phyloP scores from a whole-genome alignment of 2,113 vertebrate species.

The Mixornis gularis region DNA sequence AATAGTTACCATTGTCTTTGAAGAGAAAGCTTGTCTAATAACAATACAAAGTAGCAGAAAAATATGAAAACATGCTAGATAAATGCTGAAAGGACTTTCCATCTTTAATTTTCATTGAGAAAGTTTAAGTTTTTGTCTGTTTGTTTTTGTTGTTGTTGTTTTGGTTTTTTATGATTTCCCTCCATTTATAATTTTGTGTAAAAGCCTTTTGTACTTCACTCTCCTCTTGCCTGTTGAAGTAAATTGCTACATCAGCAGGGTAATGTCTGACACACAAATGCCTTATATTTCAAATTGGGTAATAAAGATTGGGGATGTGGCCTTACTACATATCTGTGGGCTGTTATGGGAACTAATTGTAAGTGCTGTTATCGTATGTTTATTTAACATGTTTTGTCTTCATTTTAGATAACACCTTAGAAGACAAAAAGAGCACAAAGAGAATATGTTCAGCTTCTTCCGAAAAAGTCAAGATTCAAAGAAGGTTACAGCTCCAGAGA shows the following conservation, averaged over 20 bases:
- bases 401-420: conserved; percentile 20
- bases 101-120: background rate
- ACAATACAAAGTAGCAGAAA: background rate
- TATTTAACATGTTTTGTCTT: background rate
- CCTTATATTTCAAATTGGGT: background rate
- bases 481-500: conserved; percentile 77
- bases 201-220: background rate
- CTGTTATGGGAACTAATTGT: background rate
- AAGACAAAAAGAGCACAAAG: background rate
- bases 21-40: background rate
- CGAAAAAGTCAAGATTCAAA: conserved; percentile 81
- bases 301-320: background rate
- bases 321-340: background rate
- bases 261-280: background rate
- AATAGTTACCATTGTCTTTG: background rate
- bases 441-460: conserved; percentile 85
- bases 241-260: background rate
- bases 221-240: background rate
- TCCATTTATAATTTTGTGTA: background rate
- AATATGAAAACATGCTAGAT: background rate
- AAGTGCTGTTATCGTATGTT: background rate
- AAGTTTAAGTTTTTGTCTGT: background rate
- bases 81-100: background rate
- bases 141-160: background rate
- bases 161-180: background rate